Evolutionary conservation across 2,113 vertebrate genomes (phyloP), one percentile per base, ranked within the genome.

Genomic region (Bucco capensis): DNA sequence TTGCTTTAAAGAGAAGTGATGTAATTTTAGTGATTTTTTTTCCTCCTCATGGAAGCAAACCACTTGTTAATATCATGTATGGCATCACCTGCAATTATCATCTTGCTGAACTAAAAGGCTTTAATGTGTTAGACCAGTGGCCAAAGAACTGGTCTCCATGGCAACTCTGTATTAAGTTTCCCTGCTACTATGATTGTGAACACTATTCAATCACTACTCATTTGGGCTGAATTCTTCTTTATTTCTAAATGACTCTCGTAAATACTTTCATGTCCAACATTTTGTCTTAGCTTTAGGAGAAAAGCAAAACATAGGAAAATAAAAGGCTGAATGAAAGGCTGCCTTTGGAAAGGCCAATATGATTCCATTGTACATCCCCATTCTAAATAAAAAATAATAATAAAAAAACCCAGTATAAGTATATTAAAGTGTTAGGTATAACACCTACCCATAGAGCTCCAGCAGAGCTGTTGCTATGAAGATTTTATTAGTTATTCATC

Each of bases 61-160:
- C 86, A 94, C 95, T 97, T 96, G 92, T 94, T 94, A 97, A 96
- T 95, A 96, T 88, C 92, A 90, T 87, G 85, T 95, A 77, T 86
- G 65, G 81, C 78, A 96, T 94, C 95, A 93, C 95, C 96, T 95
- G 93, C 89, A 96, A 92, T 92, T 89, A 96, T 86, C 94, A 96
- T 86, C 93, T 50, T 96, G 92, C 95, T 97, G 92, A 97, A 94
- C 96, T 95, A 94, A 97, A 97, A 96, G 92, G 93, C 94, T 97
- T 90, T 97, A 95, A 97, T 89, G 77, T 96, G 89, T 91, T 91
- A 89, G 93, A 97, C 94, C 96, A 96, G 89, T 97, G 96, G 96
- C 96, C 97, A 97, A 97, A 90, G 93, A 97, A 95, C 86, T 19
- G 11, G 97, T 98, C 95, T 97, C 97, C 97, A 98, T 98, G 96